These are phyloP conservation scores for Cliona cf. orientalis DNA, from an alignment of 37 sponge, comb jelly and placozoan genomes.

Conservation along the genomic window DNA sequence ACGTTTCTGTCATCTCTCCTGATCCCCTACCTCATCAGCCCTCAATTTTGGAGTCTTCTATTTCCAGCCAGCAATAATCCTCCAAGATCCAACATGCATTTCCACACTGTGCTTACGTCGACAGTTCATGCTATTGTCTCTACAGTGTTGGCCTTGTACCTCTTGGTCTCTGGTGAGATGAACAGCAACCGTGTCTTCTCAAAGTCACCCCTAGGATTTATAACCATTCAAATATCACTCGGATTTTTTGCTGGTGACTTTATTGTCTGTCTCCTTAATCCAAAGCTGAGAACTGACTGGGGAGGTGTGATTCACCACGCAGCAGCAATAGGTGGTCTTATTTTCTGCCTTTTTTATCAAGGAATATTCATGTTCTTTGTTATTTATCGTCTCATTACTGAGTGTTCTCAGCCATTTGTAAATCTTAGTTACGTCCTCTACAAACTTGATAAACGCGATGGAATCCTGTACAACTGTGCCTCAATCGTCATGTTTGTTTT, in stretches of 20 bases:
- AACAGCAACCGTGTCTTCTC: conserved; percentile 25
- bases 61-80: not conserved
- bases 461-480: not conserved
- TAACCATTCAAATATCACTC: conserved; percentile 45
- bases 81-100: too few relatives aligned
- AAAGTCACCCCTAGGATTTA: conserved; percentile 40
- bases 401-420: conserved; percentile 68
- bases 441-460: not conserved
- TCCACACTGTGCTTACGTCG: conserved; percentile 56
- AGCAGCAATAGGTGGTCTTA: conserved; percentile 25
- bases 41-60: conserved; percentile 7
- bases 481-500: conserved; percentile 46
- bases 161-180: conserved; percentile 18
- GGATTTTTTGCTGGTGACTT: conserved; percentile 73
- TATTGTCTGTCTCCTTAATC: conserved; percentile 30
- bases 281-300: conserved; percentile 35
- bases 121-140: conserved; percentile 64
- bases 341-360: conserved; percentile 24
- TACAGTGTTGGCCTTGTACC: not conserved
- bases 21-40: conserved; percentile 10
- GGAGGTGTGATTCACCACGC: conserved; percentile 44
- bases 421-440: conserved; percentile 42
- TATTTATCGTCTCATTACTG: conserved; percentile 38
- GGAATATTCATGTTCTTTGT: conserved; percentile 53
- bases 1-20: conserved; percentile 23